Evolutionary conservation across 2,797 vertebrate species (phyloP), one percentile per base, ranked within the genome.

Genomic region (Arctocebus calabarensis): DNA sequence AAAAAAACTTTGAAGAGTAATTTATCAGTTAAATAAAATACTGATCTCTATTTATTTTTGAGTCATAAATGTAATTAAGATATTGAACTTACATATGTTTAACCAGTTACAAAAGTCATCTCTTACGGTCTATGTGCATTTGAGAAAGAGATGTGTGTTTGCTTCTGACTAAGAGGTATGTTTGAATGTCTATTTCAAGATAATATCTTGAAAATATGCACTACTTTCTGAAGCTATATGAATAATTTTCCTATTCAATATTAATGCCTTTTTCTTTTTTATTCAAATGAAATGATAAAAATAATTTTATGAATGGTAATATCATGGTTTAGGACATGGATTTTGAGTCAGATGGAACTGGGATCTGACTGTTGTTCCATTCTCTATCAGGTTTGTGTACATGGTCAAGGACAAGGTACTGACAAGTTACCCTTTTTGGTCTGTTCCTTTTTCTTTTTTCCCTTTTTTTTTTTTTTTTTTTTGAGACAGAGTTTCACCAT

Each of bases 211-310:
- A 83, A 83, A 92, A 90, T 64, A 70, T 27, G 81, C 59, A 66
- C 40, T 3, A 37, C 16, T 90, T 88, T 85, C 43, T 37, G 43
- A 92, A 82, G 19, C 6, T 85, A 82, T 79, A n/a, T 48, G 68
- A 96, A 78, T 82, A 68, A 79, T 90, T 82, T 73, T 40, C 59
- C 23, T 86, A 25, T 92, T 83, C 32, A 70, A 75, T 75, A 40
- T 91, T 92, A 95, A 97, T 79, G 73, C 8, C 3, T 89, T 96
- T 97, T 97, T 96, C 52, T 32, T 89, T 96, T 97, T 97, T 95
- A 37, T 29, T 40, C 88, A 89, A 94, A 81, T 40, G 9, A 94
- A 94, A 94, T 62, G 55, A 78, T 92, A 96, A 57, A 87, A 32
- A 40, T 85, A 25, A 57, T 70, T 82, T 82, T 84, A 22, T 37